Percentiles rank a stretch among this genome's conserved stretches.
Conservation (phyloP, 2,113 vertebrate species). For the Lophochroa leadbeateri region DNA sequence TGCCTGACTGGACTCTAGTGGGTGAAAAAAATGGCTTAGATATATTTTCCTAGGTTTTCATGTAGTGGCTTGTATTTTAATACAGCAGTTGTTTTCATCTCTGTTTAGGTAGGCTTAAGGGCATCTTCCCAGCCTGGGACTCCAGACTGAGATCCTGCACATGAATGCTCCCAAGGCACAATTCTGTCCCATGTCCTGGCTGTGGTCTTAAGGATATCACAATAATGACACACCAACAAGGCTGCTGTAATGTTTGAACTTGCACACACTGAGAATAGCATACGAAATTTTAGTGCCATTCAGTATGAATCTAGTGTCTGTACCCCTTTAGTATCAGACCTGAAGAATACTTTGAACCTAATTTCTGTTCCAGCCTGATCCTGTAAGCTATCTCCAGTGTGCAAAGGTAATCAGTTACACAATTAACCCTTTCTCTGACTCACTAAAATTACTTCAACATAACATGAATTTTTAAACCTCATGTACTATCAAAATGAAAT, state of each 20-base stretch:
- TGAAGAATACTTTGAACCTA: neutral
- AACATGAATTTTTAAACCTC: neutral
- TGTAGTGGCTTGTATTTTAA: neutral
- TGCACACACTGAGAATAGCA: neutral
- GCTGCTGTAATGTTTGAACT: neutral
- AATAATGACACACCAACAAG: neutral
- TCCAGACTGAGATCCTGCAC: neutral
- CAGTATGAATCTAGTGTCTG: neutral
- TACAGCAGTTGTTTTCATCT: neutral
- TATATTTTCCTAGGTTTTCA: neutral
- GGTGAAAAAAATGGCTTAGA: neutral
- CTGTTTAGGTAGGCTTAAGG: neutral
- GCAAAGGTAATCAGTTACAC: neutral
- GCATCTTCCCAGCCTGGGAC: neutral
- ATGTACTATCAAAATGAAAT: neutral
- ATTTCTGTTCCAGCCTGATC: neutral
- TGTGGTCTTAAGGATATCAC: neutral
- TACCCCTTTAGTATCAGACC: neutral
- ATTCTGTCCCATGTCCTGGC: neutral
- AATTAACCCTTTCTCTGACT: neutral
- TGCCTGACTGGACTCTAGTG: neutral
- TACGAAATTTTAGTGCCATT: neutral
- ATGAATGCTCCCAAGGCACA: neutral
- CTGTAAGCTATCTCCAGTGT: neutral
- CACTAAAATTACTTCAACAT: neutral